Evolutionary conservation across 1,140 invertebrate genomes (phyloP).

Genomic region (Ditylenchus dipsaci): DNA sequence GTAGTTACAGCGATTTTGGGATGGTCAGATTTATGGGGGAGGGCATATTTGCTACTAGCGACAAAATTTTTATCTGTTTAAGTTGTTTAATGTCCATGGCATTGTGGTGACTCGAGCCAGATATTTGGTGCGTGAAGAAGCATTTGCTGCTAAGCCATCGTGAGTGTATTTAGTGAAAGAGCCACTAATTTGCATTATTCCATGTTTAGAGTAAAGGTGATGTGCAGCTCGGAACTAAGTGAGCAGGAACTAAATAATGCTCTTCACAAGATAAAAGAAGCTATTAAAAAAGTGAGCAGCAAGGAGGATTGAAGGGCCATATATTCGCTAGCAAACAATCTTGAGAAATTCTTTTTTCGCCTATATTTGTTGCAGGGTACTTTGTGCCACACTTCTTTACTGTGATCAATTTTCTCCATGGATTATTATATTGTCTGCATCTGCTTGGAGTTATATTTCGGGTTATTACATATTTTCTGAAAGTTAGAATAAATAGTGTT

Average conservation of each 20-base stretch:
- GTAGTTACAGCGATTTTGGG: too few species aligned
- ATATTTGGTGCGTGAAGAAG: conserved; percentile 50
- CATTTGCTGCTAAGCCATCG: conserved; percentile 37
- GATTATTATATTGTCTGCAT: too few species aligned
- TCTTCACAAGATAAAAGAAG: background rate
- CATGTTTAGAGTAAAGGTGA: conserved; percentile 37
- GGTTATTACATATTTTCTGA: too few species aligned
- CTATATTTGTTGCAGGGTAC: too few species aligned
- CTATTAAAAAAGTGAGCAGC: background rate
- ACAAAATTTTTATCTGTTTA: too few species aligned
- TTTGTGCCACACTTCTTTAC: too few species aligned
- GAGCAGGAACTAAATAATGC: conserved; percentile 9
- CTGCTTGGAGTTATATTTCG: too few species aligned
- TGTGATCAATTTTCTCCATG: too few species aligned
- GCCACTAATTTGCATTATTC: background rate
- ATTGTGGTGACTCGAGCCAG: conserved; percentile 47
- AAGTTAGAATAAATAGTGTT: too few species aligned
- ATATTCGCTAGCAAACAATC: background rate
- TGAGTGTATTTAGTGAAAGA: conserved; percentile 9
- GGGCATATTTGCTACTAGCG: too few species aligned
- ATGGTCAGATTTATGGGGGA: too few species aligned
- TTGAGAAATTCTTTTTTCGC: background rate
- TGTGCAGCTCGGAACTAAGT: conserved; percentile 27
- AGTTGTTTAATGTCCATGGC: conserved; percentile 37
- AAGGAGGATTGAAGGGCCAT: background rate